phyloP scores from a whole-genome alignment of 2,797 vertebrate genomes.

The Poeciliopsis turneri region DNA sequence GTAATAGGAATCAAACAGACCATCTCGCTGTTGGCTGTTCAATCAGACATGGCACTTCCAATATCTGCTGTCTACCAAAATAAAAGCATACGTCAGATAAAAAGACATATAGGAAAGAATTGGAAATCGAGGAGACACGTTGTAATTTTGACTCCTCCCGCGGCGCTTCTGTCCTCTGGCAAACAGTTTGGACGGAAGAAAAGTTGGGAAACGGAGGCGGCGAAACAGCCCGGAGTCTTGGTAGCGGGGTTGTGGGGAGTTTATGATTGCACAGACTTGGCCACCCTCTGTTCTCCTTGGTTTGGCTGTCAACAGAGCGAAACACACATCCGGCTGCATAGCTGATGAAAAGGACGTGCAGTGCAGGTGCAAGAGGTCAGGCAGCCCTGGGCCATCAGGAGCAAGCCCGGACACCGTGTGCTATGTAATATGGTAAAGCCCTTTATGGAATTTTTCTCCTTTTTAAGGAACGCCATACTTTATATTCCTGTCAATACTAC shows the following conservation, averaged over 20 bases:
- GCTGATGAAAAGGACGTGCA: constrained; percentile 76
- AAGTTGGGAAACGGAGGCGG: constrained; percentile 54
- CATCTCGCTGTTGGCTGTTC: constrained; percentile 43
- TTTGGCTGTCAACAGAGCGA: constrained; percentile 62
- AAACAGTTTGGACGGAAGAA: constrained; percentile 44
- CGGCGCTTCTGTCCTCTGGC: constrained; percentile 24
- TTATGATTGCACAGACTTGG: constrained; percentile 55
- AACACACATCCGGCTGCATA: constrained; percentile 70
- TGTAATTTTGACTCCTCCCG: constrained; percentile 41
- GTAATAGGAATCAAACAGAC: constrained; percentile 56
- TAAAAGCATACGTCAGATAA: constrained; percentile 62
- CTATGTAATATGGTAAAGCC: constrained; percentile 33
- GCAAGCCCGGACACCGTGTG: constrained; percentile 72
- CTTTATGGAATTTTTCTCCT: constrained; percentile 26
- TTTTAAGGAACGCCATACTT: constrained; percentile 56
- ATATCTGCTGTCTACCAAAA: constrained; percentile 57
- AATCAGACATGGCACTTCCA: constrained; percentile 56
- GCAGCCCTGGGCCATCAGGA: constrained; percentile 69
- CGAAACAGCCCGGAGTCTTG: constrained; percentile 63
- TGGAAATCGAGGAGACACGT: constrained; percentile 21
- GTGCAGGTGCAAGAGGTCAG: constrained; percentile 73
- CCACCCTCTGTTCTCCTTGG: constrained; percentile 68
- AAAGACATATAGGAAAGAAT: constrained; percentile 41
- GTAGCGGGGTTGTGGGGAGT: constrained; percentile 61
- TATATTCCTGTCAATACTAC: constrained; percentile 43